Conservation (phyloP, 2,888 invertebrate species). For the Anodontia alba region DNA sequence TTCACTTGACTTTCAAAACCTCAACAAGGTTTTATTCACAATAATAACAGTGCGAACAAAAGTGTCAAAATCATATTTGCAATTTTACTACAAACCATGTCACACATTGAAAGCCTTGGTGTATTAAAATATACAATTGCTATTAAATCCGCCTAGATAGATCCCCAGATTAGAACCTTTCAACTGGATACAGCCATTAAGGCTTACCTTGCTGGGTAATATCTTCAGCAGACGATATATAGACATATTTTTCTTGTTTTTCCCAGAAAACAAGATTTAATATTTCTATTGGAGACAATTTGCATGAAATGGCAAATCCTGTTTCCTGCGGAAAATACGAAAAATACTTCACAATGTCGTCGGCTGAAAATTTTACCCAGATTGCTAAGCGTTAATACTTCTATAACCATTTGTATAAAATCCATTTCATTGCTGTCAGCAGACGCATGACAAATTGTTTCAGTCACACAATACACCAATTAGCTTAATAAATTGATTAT, state of each 20-base stretch:
- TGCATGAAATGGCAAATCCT: no score
- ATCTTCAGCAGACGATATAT: no score
- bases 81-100: not conserved
- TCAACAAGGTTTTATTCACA: not conserved
- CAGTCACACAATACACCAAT: conserved; percentile 53
- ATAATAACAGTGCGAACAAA: not conserved
- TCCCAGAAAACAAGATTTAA: no score
- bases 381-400: no score
- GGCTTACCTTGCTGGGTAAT: no score
- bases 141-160: not conserved
- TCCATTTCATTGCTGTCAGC: conserved; percentile 15
- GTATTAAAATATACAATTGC: not conserved
- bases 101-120: not conserved
- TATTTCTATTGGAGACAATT: no score
- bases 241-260: no score
- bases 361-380: no score
- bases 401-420: not conserved
- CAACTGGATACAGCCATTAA: conserved; percentile 1
- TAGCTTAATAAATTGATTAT: conserved; percentile 50
- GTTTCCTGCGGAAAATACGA: no score
- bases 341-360: no score
- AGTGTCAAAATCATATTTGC: conserved; percentile 1
- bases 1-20: not conserved
- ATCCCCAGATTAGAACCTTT: conserved; percentile 10
- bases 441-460: conserved; percentile 37